Evolutionary conservation across 2,888 invertebrate species (phyloP), one percentile per base, ranked within the genome.

Genomic region (Xestia ashworthii): DNA sequence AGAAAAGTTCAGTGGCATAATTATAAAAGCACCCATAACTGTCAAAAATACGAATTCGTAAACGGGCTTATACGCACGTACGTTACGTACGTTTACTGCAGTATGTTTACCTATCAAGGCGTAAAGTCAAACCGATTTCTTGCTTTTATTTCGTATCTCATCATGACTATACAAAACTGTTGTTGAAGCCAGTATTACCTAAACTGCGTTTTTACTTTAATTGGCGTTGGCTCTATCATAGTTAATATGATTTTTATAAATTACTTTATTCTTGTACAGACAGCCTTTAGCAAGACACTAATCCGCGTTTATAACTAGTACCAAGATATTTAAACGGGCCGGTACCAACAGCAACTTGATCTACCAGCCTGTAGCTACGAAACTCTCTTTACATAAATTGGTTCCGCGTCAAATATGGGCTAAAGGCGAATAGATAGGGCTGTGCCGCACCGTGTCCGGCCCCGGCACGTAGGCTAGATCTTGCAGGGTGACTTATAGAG

Each of bases 401-500:
- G 80, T 80, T 85, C 71, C 64, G 74, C 70, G 76, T 85, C 87
- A 85, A 86, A 87, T 81, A 83, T 79, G 83, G 78, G 80, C 72
- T 80, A 75, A 74, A 81, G 74, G 74, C 71, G 50, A 48, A 46
- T 55, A 78, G 76, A 85, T 77, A 85, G 62, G 78, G 78, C 78
- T 64, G 58, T n/a, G 44, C 60, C 80, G 32, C 44, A 68, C 75
- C 69, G 67, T 68, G 79, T 83, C 80, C 78, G 77, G 84, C 69
- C 75, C 71, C 74, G 84, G 87, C 83, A 90, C 89, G 88, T 87
- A 78, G 83, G 85, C 85, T 72, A 82, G 83, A 86, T 84, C 85
- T 84, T 72, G 78, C 70, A 46, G 74, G 82, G 76, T 88, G 85
- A 91, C 88, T 92, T 91, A 90, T 88, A 84, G 89, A 81, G 66